Evolutionary conservation across 23 tunicate genomes (phyloP).

Genomic region (Pegea sp.): DNA sequence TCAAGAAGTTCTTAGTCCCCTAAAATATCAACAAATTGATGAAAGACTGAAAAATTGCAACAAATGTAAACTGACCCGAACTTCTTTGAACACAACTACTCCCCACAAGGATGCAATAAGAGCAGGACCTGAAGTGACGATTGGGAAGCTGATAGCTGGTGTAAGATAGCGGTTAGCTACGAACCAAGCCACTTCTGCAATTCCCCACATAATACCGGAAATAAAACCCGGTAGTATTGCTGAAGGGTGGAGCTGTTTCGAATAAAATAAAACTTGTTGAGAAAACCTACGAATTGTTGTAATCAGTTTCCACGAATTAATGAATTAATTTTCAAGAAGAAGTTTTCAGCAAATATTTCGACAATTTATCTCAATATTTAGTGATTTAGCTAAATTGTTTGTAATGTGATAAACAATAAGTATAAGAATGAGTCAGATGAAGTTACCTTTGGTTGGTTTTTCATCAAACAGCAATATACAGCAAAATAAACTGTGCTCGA

Average conservation of each 20-base stretch:
- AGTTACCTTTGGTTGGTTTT: conserved; percentile 62
- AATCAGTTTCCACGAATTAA: too few relatives aligned
- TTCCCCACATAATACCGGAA: conserved; percentile 89
- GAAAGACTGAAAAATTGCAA: too few relatives aligned
- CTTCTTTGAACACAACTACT: conserved; percentile 65
- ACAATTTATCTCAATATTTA: too few relatives aligned
- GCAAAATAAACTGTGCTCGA: conserved; percentile 52
- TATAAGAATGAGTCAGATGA: not conserved
- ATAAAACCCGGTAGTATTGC: conserved; percentile 58
- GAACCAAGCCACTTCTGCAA: conserved; percentile 88
- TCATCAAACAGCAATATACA: conserved; percentile 44
- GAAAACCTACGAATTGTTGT: too few relatives aligned
- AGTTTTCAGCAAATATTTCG: too few relatives aligned
- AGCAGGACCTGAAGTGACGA: conserved; percentile 86
- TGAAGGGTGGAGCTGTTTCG: conserved; percentile 52
- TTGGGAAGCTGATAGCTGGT: conserved; percentile 89
- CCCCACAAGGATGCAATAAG: conserved; percentile 83
- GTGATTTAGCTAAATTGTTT: too few relatives aligned
- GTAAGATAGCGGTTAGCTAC: conserved; percentile 50
- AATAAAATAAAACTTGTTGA: too few relatives aligned
- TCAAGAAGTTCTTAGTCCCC: too few relatives aligned
- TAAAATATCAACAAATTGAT: too few relatives aligned
- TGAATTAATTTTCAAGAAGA: too few relatives aligned
- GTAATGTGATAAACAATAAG: not conserved
- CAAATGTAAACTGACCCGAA: conserved; percentile 48